These are phyloP conservation scores for Zootoca vivipara DNA, from an alignment of 2,113 vertebrate species.

Conservation along the genomic window DNA sequence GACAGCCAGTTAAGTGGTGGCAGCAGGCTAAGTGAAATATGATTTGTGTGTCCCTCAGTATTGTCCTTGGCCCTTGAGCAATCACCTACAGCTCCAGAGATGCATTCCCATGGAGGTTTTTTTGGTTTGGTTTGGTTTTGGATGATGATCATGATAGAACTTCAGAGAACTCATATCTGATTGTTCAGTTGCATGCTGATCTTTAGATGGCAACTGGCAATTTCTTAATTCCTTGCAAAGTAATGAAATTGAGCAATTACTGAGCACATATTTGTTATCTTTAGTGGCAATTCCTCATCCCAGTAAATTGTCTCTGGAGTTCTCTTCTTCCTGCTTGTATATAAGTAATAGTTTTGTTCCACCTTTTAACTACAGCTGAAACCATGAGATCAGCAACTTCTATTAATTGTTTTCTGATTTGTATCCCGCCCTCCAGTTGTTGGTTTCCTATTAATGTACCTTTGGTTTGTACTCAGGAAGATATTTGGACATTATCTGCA, in stretches of 20 bases:
- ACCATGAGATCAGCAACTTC: neutral
- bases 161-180: neutral
- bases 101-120: too few species aligned
- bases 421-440: neutral
- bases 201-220: neutral
- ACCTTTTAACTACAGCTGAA: neutral
- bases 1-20: too few species aligned
- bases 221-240: neutral
- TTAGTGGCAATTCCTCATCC: conserved; percentile 2
- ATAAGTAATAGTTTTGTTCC: neutral
- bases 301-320: neutral
- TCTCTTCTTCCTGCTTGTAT: neutral
- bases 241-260: neutral
- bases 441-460: neutral
- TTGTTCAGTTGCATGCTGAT: neutral
- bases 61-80: too few species aligned
- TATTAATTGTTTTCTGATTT: conserved; percentile 5
- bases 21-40: too few species aligned
- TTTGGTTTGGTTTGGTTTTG: too few species aligned
- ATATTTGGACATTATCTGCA: neutral
- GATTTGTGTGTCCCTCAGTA: too few species aligned
- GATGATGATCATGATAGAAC: too few species aligned
- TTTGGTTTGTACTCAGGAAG: neutral
- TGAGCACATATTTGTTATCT: neutral
- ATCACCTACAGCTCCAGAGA: too few species aligned